Evolutionary conservation across 2,113 vertebrate species (phyloP), one percentile per base, ranked within the genome.

Genomic region (Equus quagga): DNA sequence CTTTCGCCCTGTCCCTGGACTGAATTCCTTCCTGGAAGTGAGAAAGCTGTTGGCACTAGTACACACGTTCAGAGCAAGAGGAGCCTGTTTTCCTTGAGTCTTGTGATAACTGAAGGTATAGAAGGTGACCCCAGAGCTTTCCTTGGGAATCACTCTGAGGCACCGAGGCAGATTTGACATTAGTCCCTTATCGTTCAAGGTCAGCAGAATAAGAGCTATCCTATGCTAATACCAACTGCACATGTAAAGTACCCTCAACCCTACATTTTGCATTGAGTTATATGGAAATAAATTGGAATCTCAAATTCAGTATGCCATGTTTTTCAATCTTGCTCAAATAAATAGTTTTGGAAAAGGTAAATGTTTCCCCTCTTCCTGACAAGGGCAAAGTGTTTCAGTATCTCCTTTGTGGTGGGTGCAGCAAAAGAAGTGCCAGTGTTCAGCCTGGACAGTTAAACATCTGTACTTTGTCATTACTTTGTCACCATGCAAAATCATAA

Each of bases 1-100:
- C 86, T 96, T 62, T 85, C 62, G 24, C 84, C 65, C 76, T 4
- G 19, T 76, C 46, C 72, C 86, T 94, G 89, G 73, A 90, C 64
- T 58, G 49, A 41, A 33, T 72, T 81, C 70, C 73, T 98, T 94
- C 83, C 90, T 64, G 87, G 79, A 94, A 96, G 76, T 54, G 90
- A 90, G 73, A 86, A 82, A 36, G 31, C 80, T n/a, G 15, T 60
- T 70, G 80, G 92, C 87, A 33, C 17, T 4, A 2, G 76, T 5
- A 36, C 60, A 88, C 21, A 69, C 41, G 11, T 58, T 72, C 28
- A 81, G 76, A 18, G 41, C 14, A 12, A 36, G 44, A 84, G n/a
- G 11, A 51, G 33, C 33, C 28, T 3, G 5, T 17, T 60, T 51
- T 86, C 89, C 86, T 79, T 12, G 31, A 60, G 44, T 58, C 44